Conservation (phyloP, 1,140 invertebrate genomes). For the Bombyx mandarina region DNA sequence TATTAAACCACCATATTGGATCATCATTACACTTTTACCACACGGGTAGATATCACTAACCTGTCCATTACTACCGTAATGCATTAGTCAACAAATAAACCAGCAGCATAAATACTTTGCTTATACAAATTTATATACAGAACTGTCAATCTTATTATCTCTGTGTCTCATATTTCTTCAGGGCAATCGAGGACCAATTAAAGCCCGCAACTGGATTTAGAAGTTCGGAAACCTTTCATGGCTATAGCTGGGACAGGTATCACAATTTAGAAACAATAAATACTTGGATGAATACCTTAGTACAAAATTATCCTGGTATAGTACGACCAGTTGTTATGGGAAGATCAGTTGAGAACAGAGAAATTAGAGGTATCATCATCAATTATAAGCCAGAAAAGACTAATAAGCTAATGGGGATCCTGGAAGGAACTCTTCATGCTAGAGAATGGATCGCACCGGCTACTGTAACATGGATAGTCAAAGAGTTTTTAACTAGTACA, state of each 20-base stretch:
- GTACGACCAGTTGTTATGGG: constrained; percentile 72
- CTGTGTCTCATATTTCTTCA: constrained; percentile 7
- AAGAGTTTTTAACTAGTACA: constrained; percentile 74
- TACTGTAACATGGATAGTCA: constrained; percentile 78
- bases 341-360: constrained; percentile 72
- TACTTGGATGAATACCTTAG: constrained; percentile 31
- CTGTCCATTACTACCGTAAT: no score
- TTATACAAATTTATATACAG: constrained; percentile 7
- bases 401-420: constrained; percentile 29
- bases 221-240: constrained; percentile 2
- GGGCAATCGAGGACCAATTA: constrained; percentile 42
- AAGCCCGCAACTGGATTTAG: constrained; percentile 7
- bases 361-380: constrained; percentile 77
- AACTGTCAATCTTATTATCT: no score
- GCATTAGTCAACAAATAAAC: no score
- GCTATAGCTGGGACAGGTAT: constrained; percentile 62
- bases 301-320: constrained; percentile 40
- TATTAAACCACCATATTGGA: no score
- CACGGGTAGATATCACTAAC: no score
- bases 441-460: constrained; percentile 86
- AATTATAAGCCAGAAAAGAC: constrained; percentile 58
- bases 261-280: constrained; percentile 63
- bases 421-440: constrained; percentile 80
- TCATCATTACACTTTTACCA: no score
- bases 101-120: background rate